Evolutionary conservation across 2,797 vertebrate species (phyloP).

Genomic region (Setipinna tenuifilis): DNA sequence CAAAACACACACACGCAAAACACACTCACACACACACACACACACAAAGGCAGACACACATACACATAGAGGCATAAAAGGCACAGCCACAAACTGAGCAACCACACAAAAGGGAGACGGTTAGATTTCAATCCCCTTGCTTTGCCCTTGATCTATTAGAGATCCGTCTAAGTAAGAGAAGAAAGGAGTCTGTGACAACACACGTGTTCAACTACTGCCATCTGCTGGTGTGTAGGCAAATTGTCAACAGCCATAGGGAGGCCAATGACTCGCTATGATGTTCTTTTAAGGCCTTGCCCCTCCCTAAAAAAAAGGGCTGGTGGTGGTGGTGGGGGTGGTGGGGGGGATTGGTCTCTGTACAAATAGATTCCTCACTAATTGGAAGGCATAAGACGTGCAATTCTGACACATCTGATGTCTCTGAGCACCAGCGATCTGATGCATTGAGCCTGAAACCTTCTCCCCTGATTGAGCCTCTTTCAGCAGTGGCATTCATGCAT

Average conservation of each 20-base stretch:
- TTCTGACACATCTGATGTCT: constrained; percentile 44
- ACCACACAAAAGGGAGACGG: constrained; percentile 20
- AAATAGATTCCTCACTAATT: constrained; percentile 46
- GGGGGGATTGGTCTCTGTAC: constrained; percentile 45
- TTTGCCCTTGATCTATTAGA: constrained; percentile 50
- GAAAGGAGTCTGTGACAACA: neutral
- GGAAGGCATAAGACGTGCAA: constrained; percentile 42
- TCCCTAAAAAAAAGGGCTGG: constrained; percentile 28
- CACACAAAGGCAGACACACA: neutral
- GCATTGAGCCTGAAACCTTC: constrained; percentile 38
- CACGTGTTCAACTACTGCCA: constrained; percentile 72
- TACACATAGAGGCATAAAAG: constrained; percentile 3
- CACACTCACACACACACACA: constrained; percentile 34
- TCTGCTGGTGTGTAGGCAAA: constrained; percentile 61
- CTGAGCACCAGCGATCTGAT: constrained; percentile 40
- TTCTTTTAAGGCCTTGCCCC: constrained; percentile 15
- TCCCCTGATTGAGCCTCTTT: neutral
- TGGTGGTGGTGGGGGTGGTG: too few relatives aligned
- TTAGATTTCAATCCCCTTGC: constrained; percentile 28
- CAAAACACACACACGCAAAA: constrained; percentile 40
- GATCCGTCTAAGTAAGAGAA: constrained; percentile 29
- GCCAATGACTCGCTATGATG: neutral
- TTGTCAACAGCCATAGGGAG: constrained; percentile 4
- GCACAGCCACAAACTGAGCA: neutral
- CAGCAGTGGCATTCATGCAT: constrained; percentile 36